These are phyloP conservation scores for Xenopus tropicalis DNA, from an alignment of 2,113 vertebrate species.

Conservation along the genomic window UCB_Xtro_10.0 CM004445.2:57252001-57252500, in stretches of 20 bases:
- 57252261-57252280: constrained; percentile 87
- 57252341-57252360: too few species aligned
- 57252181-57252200: constrained; percentile 91
- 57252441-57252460: too few species aligned
- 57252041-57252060: constrained; percentile 65
- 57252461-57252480: too few species aligned
- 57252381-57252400: too few species aligned
- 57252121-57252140: constrained; percentile 77
- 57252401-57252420: too few species aligned
- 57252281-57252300: constrained; percentile 96
- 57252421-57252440: too few species aligned
- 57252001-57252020: constrained; percentile 83
- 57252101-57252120: constrained; percentile 83
- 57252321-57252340: background rate
- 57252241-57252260: constrained; percentile 89
- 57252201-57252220: constrained; percentile 90
- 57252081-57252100: constrained; percentile 71
- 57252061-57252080: constrained; percentile 72
- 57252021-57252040: constrained; percentile 71
- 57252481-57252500: too few species aligned
- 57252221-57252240: constrained; percentile 94
- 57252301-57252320: constrained; percentile 75
- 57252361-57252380: too few species aligned
- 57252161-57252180: constrained; percentile 86
- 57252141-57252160: constrained; percentile 82